Base-by-base conservation (phyloP, 1,140 invertebrate species). In the Aphaenogaster floridana region DNA sequence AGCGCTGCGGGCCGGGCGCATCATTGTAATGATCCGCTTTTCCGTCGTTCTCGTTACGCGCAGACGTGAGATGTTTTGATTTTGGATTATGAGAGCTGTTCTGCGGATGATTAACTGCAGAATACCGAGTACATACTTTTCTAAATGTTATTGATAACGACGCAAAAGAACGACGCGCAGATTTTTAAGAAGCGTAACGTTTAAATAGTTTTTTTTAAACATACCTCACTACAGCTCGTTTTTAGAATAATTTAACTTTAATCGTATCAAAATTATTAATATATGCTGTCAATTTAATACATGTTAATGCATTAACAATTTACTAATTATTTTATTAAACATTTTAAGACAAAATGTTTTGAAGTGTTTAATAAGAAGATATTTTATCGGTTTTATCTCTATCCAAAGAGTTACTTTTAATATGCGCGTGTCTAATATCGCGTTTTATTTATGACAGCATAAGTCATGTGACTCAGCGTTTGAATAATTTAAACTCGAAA, bases 1-100 rank as follows among this genome's bases (percentile, higher is more conserved):
- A 28, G 36, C 48, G 81, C 63, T 52, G 48, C 80, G 15, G 54
- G 68, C 52, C 39, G 52, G 63, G 42, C 89, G 89, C 85, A 89
- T 84, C 79, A 79, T 64, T 80, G 74, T 71, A 90, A 89, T 91
- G 86, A 91, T 89, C 86, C 77, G 88, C 86, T 91, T 92, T 88
- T 88, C 86, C 78, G 88, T 79, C 83, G 61, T 79, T 86, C 61
- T 74, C 17, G 52, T 81, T 81, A 80, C 78, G 28, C 69, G 54
- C 80, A 69, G 45, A 59, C 54, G 80, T 54, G 80, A 74, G 80
- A 76, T 84, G 68, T 84, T 84, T 84, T 84, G 80, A 84, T 76
- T 84, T 64, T 36, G 69, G 42, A 84, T 84, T 84, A 76, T 50
- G 80, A 84, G 54, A 50, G 42, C 21, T 50, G 66, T 15, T 83